phyloP scores from a whole-genome alignment of 2,888 invertebrate species.

The Cyrtodaria siliqua region DNA sequence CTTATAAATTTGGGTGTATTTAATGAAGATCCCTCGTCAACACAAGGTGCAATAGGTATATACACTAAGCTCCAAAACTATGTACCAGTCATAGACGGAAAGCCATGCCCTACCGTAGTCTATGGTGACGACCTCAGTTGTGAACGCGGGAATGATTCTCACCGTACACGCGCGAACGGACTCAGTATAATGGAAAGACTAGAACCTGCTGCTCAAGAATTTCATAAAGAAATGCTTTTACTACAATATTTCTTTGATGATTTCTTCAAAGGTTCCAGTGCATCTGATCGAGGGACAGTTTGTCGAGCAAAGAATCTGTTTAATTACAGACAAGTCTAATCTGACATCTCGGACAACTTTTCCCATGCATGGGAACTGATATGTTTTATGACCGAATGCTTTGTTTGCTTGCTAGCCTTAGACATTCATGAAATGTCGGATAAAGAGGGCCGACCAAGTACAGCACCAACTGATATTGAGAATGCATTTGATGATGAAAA shows the following conservation, averaged over 20 bases:
- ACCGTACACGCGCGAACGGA: conserved; percentile 35
- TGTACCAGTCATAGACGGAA: conserved; percentile 12
- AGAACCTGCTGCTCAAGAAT: conserved; percentile 52
- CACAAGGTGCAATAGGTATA: conserved; percentile 27
- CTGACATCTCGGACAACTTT: conserved; percentile 51
- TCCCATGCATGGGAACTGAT: conserved; percentile 60
- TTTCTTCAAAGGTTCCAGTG: conserved; percentile 45
- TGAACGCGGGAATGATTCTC: conserved; percentile 52
- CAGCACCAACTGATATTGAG: conserved; percentile 29
- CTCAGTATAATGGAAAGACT: conserved; percentile 35
- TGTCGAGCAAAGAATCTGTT: conserved; percentile 44
- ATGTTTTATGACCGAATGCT: conserved; percentile 31
- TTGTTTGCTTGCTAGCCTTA: no score
- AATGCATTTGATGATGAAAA: conserved; percentile 6
- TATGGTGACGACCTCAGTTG: conserved; percentile 56
- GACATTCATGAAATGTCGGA: conserved; percentile 27
- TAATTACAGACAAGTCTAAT: conserved; percentile 50
- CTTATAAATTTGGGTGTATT: conserved; percentile 46
- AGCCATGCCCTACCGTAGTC: conserved; percentile 23
- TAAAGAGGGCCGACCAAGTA: conserved; percentile 13
- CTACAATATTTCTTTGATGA: conserved; percentile 47
- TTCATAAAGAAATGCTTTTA: conserved; percentile 57
- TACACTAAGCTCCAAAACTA: conserved; percentile 15
- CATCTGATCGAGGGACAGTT: conserved; percentile 32
- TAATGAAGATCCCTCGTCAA: conserved; percentile 39